A percentile compares a stretch with the other conserved stretches of the same genome.
phyloP scores from a whole-genome alignment of 2,113 vertebrate species.

The Bos taurus region DNA sequence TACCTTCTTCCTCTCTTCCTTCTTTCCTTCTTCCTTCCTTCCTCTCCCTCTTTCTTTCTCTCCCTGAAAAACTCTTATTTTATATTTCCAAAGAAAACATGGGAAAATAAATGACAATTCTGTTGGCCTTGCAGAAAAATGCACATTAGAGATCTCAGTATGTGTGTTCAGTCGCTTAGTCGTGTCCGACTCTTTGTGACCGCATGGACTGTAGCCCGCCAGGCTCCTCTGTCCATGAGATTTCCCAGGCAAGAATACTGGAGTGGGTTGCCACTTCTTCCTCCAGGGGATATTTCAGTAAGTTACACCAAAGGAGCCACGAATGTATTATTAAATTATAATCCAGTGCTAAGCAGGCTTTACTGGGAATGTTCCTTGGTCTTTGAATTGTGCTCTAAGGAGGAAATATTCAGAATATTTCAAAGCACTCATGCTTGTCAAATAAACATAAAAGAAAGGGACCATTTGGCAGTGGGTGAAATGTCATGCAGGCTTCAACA shows the following conservation, averaged over 20 bases:
- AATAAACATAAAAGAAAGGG: constrained; percentile 46
- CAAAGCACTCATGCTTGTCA: constrained; percentile 45
- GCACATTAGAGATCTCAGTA: not conserved
- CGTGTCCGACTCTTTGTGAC: not conserved
- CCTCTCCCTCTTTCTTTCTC: not conserved
- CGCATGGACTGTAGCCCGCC: not conserved
- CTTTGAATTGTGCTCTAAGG: constrained; percentile 32
- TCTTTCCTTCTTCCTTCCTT: not conserved
- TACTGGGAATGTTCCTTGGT: constrained; percentile 33
- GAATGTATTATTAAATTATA: constrained; percentile 54
- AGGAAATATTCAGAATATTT: constrained; percentile 48
- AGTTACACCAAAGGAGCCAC: not conserved
- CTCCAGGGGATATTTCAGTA: not conserved
- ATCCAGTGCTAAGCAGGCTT: constrained; percentile 49
- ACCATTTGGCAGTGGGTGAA: constrained; percentile 14
- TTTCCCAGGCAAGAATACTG: not conserved
- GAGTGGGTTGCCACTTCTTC: not conserved
- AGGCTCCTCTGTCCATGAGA: not conserved
- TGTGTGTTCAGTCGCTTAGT: not conserved
- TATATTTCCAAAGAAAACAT: not conserved
- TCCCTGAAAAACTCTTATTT: not conserved
- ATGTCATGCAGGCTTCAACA: constrained; percentile 43
- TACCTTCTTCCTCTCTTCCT: not conserved
- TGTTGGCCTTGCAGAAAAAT: not conserved
- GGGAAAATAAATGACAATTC: not conserved